A percentile compares a stretch with the other conserved stretches of the same genome.
phyloP scores from a whole-genome alignment of 2,113 vertebrate genomes.

The Trogon melanurus region DNA sequence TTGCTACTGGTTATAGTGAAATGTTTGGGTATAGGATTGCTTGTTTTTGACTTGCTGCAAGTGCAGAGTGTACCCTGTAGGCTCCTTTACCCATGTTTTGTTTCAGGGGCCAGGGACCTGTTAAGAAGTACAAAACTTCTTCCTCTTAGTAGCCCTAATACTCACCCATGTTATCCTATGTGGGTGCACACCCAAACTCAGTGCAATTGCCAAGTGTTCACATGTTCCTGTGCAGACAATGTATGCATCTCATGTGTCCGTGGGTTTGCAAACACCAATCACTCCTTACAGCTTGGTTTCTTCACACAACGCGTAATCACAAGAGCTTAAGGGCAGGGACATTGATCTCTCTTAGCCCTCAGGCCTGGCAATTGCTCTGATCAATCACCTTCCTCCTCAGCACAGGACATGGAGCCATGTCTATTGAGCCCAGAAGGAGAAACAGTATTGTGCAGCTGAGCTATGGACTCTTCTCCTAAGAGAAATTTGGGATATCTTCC shows the following conservation, averaged over 20 bases:
- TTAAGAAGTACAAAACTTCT: background rate
- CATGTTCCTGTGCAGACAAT: accelerated
- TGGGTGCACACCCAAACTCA: background rate
- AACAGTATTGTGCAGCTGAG: background rate
- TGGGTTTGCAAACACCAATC: background rate
- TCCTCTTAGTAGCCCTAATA: background rate
- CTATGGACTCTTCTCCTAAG: background rate
- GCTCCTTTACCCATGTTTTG: background rate
- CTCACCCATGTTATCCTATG: accelerated
- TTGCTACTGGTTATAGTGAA: background rate
- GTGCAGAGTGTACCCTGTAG: no score
- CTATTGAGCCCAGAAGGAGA: background rate
- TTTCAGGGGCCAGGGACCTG: background rate
- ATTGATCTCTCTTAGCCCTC: background rate
- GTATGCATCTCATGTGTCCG: background rate
- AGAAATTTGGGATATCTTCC: background rate
- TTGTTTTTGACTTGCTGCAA: background rate
- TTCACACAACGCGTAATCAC: accelerated
- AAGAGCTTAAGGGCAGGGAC: background rate
- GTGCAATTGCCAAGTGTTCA: background rate
- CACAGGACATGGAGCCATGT: background rate
- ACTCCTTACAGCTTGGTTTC: background rate
- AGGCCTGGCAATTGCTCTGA: background rate
- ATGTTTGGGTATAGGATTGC: background rate
- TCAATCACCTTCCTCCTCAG: background rate